These are phyloP conservation scores for Triplophysa rosa DNA, from an alignment of 2,113 vertebrate species.

Conservation along the genomic window DNA sequence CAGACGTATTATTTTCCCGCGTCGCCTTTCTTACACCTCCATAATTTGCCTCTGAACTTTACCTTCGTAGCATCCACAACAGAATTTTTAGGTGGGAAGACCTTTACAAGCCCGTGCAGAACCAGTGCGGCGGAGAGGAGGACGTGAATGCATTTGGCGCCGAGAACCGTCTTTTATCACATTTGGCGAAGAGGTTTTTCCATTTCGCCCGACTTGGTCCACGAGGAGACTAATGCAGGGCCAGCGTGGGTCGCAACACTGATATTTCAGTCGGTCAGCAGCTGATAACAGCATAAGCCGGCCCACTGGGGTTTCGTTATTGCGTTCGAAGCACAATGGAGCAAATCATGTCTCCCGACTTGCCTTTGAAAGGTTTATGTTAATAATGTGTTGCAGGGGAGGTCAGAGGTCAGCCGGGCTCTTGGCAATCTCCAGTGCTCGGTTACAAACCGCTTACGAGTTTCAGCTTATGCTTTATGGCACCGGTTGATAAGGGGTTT, in stretches of 20 bases:
- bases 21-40: conserved; percentile 31
- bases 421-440: conserved; percentile 25
- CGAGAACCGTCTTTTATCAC: background rate
- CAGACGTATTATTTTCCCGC: conserved; percentile 38
- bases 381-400: conserved; percentile 29
- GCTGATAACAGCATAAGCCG: conserved; percentile 28
- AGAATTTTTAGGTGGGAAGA: background rate
- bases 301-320: conserved; percentile 27
- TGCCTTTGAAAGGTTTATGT: conserved; percentile 35
- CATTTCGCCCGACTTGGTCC: conserved; percentile 8
- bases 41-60: conserved; percentile 25
- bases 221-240: conserved; percentile 32
- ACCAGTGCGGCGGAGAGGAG: background rate
- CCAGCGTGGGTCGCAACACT: conserved; percentile 38
- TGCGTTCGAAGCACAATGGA: conserved; percentile 30
- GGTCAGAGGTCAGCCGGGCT: conserved; percentile 22
- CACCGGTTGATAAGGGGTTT: conserved; percentile 25
- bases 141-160: background rate
- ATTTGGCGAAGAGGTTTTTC: conserved; percentile 18
- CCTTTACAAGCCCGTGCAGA: background rate
- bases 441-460: conserved; percentile 19
- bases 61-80: background rate
- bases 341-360: conserved; percentile 36
- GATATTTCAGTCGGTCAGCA: conserved; percentile 45
- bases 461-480: conserved; percentile 14